These are phyloP conservation scores for Dendrolimus punctatus DNA, from an alignment of 1,140 invertebrate species.

Conservation along the genomic window DNA sequence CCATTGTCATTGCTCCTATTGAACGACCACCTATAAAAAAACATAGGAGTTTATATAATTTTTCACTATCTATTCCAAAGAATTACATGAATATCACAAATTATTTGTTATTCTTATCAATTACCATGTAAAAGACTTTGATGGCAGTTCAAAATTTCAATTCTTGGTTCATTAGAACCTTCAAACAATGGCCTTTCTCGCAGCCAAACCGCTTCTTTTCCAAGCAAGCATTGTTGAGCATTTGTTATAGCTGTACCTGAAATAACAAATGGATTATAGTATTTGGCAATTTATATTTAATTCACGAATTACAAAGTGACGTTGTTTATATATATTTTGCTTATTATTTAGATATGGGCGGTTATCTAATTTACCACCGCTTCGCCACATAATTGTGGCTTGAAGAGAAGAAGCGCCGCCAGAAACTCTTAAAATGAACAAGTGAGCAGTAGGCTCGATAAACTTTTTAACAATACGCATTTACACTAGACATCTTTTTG, in stretches of 20 bases:
- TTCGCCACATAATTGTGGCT: no score
- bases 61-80: no score
- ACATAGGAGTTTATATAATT: neutral
- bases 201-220: conserved; percentile 63
- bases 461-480: no score
- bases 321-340: no score
- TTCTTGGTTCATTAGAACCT: conserved; percentile 55
- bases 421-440: no score
- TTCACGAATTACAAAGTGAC: neutral
- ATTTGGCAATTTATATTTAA: neutral
- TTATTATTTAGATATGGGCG: conserved; percentile 1
- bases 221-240: conserved; percentile 56
- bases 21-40: conserved; percentile 46
- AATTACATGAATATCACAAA: no score
- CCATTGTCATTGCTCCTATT: conserved; percentile 59
- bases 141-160: conserved; percentile 64
- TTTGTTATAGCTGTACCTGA: conserved; percentile 49
- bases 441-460: no score
- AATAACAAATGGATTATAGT: conserved; percentile 4
- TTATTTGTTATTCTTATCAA: conserved; percentile 4
- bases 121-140: conserved; percentile 59
- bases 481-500: no score
- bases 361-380: neutral
- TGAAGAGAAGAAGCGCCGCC: no score
- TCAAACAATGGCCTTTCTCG: conserved; percentile 57